Evolutionary conservation across 2,797 vertebrate species (phyloP), one percentile per base, ranked within the genome.

Genomic region (Myioborus miniatus): DNA sequence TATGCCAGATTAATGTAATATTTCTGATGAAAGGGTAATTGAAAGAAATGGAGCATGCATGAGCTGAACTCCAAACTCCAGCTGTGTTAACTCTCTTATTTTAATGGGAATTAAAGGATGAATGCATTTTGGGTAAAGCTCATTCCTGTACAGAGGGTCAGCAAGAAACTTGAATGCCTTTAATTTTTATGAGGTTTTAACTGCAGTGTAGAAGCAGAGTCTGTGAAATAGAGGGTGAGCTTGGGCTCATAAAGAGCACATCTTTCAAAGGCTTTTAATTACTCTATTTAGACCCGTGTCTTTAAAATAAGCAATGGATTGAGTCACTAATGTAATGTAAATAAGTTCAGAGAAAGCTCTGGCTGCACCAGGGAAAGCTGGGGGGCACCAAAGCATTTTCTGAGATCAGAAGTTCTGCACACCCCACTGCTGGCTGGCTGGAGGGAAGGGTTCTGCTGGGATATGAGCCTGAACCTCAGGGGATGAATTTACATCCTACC

Each of bases 1-100:
- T 93, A 93, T 58, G 77, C 59, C 72, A 96, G 95, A 96, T 96
- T 95, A 96, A 95, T 94, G 84, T 77, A 90, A 71, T 93, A 85
- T 92, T 96, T 93, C 95, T 71, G 76, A 93, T 88, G 92, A 92
- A 89, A 90, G 47, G 60, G 83, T 87, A 97, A 94, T 92, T 95
- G 94, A 83, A 94, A 89, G 95, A 96, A 97, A 94, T 90, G 75
- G 94, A 81, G 89, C 83, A 41, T 92, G 75, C 49, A 71, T 41
- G 90, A 87, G 89, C 50, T 63, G 63, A 93, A 88, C 78, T 90
- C 49, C 86, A 75, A 81, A 70, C 50, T 93, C 86, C 69, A 94
- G 86, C 83, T 91, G 71, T 2, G 65, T 94, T 93, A 89, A 87
- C 74, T 75, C 53, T 86, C 68, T 62, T 87, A 32, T 52, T 74